Conservation (phyloP, 2,888 invertebrate species). For the Eupsilia transversa region DNA sequence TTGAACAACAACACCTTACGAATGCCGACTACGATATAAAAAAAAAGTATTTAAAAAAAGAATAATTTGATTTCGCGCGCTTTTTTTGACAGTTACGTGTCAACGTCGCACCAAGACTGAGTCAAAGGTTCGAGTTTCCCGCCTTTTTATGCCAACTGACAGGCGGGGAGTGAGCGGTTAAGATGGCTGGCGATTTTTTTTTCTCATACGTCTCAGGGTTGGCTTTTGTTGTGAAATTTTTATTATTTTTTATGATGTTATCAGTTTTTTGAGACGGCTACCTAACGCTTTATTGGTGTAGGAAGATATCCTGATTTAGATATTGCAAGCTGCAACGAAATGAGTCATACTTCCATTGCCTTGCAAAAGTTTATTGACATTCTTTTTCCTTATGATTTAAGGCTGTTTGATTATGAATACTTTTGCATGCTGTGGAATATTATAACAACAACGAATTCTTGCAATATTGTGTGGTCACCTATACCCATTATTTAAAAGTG, state of each 20-base stretch:
- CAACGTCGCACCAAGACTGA: slow-evolving; percentile 84
- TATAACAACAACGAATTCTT: not conserved
- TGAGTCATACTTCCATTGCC: slow-evolving; percentile 25
- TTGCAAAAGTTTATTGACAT: not conserved
- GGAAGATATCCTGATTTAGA: slow-evolving; percentile 45
- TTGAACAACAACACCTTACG: slow-evolving; percentile 76
- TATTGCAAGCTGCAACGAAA: slow-evolving; percentile 9
- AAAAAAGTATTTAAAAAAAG: slow-evolving; percentile 68
- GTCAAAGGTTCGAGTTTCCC: slow-evolving; percentile 78
- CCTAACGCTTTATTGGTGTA: slow-evolving; percentile 30
- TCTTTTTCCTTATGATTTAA: slow-evolving; percentile 31
- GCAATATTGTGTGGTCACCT: too few species aligned
- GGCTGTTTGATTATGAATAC: not conserved
- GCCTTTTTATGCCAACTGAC: slow-evolving; percentile 81
- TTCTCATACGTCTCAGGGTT: slow-evolving; percentile 76
- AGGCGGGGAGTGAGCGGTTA: slow-evolving; percentile 83
- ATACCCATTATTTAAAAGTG: too few species aligned
- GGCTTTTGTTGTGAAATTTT: slow-evolving; percentile 78
- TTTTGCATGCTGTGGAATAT: not conserved
- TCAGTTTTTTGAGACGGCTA: slow-evolving; percentile 53
- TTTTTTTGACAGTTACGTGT: slow-evolving; percentile 78
- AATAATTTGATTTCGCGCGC: slow-evolving; percentile 76
- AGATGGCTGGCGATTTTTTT: slow-evolving; percentile 71
- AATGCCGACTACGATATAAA: slow-evolving; percentile 74
- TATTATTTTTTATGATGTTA: slow-evolving; percentile 69